Percentiles rank a stretch among this genome's conserved stretches.
These are phyloP conservation scores for Mastomys natalensis DNA, from an alignment of 2,113 vertebrate species.

Conservation along the genomic window DNA sequence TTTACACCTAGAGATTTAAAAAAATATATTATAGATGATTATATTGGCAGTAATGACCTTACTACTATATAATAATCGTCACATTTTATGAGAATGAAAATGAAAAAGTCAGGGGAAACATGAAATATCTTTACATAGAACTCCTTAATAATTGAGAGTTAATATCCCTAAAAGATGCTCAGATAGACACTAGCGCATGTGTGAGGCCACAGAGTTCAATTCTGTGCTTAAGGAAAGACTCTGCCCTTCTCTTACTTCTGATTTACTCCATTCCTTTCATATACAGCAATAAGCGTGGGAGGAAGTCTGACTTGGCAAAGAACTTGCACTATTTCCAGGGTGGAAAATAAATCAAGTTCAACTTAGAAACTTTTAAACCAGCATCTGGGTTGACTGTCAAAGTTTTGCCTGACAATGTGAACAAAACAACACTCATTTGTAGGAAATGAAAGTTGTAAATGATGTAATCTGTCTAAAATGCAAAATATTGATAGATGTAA, in stretches of 20 bases:
- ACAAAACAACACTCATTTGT: neutral
- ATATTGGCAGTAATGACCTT: slow-evolving; percentile 40
- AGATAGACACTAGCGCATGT: neutral
- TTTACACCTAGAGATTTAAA: slow-evolving; percentile 11
- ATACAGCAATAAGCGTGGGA: neutral
- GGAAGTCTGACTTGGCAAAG: slow-evolving; percentile 61
- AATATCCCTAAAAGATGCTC: neutral
- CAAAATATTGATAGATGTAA: slow-evolving; percentile 57
- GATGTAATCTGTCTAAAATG: neutral
- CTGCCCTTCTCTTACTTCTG: neutral
- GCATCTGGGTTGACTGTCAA: neutral
- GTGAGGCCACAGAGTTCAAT: neutral
- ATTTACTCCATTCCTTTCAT: neutral
- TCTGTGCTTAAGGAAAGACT: neutral
- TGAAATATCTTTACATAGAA: neutral
- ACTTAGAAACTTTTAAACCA: slow-evolving; percentile 63
- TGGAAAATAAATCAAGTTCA: slow-evolving; percentile 34
- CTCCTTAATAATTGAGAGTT: neutral
- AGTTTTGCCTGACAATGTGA: neutral
- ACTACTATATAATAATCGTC: neutral
- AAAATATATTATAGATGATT: neutral
- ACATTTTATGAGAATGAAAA: neutral
- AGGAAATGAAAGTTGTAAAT: slow-evolving; percentile 29
- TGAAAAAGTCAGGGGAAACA: neutral
- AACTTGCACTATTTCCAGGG: slow-evolving; percentile 60